Percentiles rank a stretch among this genome's conserved stretches.
Conservation (phyloP, 2,797 vertebrate species). For the Meda fulgida region DNA sequence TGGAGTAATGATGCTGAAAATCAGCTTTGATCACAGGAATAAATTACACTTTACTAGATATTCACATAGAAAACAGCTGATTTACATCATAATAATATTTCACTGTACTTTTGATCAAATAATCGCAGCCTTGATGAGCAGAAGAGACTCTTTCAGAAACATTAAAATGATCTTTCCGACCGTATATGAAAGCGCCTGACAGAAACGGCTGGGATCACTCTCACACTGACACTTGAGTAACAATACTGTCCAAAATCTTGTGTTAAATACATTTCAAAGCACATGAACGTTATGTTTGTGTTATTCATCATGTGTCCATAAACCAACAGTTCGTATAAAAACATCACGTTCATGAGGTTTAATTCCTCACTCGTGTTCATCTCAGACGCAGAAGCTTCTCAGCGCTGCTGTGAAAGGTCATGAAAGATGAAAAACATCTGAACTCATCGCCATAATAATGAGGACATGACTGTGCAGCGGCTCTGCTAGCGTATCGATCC, state of each 20-base stretch:
- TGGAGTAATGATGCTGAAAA: too few relatives aligned
- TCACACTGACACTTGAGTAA: too few relatives aligned
- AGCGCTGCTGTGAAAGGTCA: too few relatives aligned
- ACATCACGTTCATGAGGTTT: background rate
- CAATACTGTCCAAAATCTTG: background rate
- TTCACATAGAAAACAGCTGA: too few relatives aligned
- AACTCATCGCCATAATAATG: background rate
- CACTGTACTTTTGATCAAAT: background rate
- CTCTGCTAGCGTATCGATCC: background rate
- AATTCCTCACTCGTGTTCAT: too few relatives aligned
- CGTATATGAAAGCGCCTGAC: too few relatives aligned
- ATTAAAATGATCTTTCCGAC: too few relatives aligned
- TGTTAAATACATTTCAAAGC: background rate
- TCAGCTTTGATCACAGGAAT: too few relatives aligned
- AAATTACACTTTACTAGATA: too few relatives aligned
- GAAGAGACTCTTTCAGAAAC: background rate
- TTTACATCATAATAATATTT: background rate
- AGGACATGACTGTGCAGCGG: background rate
- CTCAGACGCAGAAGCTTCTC: background rate
- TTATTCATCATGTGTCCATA: background rate
- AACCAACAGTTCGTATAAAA: background rate
- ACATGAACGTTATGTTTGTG: background rate
- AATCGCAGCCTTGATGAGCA: background rate
- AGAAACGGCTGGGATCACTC: too few relatives aligned
- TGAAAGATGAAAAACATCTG: too few relatives aligned